These are phyloP conservation scores for Ibycter americanus DNA, from an alignment of 2,797 vertebrate genomes.

Conservation along the genomic window DNA sequence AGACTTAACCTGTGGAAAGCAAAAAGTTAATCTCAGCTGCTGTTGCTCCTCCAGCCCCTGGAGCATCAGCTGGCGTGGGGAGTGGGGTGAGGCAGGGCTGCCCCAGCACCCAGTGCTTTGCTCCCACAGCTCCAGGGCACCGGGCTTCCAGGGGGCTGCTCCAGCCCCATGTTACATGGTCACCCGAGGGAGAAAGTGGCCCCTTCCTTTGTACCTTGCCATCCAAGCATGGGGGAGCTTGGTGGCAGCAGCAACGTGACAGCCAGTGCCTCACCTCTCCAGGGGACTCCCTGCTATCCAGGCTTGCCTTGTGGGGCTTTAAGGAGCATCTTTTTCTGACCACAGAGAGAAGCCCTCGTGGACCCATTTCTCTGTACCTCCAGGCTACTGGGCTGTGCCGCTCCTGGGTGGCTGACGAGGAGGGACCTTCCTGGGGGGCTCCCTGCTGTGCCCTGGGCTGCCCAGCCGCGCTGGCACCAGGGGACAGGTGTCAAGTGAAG, in stretches of 20 bases:
- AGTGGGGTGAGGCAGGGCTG: not conserved
- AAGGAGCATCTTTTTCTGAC: not conserved
- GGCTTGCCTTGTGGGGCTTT: not conserved
- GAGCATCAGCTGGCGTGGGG: not conserved
- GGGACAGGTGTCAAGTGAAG: not conserved
- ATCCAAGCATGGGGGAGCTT: not conserved
- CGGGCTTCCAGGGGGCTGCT: not conserved
- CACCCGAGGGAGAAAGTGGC: not conserved
- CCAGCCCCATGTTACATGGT: not conserved
- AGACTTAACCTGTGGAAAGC: not conserved
- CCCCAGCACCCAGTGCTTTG: not conserved
- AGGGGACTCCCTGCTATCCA: rapidly evolving
- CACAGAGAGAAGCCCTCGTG: not conserved
- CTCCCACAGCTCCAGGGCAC: not conserved
- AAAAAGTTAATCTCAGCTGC: not conserved
- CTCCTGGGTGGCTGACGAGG: not conserved
- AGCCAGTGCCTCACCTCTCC: not conserved
- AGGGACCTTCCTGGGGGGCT: not conserved
- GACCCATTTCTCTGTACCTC: not conserved
- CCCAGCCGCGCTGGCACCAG: rapidly evolving
- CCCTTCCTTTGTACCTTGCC: not conserved
- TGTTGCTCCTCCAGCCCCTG: not conserved
- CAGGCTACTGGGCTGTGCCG: not conserved
- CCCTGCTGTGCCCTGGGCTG: not conserved
- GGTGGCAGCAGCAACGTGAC: not conserved